phyloP scores from a whole-genome alignment of 2,888 invertebrate species.

The Petrolisthes manimaculis region DNA sequence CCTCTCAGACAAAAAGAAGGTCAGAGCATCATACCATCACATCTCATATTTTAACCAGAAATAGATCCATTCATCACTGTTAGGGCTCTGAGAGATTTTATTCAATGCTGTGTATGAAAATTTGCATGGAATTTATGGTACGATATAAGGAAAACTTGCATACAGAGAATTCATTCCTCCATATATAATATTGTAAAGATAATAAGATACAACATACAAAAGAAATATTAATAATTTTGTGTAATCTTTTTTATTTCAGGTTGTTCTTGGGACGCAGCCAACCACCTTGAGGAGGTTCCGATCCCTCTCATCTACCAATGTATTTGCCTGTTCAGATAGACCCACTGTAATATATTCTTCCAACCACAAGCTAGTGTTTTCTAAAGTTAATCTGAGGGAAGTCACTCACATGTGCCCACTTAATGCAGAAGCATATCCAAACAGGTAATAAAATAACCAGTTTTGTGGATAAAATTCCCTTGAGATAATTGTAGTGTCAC shows the following conservation, averaged over 20 bases:
- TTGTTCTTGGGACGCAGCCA: constrained; percentile 97
- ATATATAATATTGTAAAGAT: too few relatives aligned
- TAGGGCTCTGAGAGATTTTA: too few relatives aligned
- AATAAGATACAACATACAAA: too few relatives aligned
- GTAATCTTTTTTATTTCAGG: constrained; percentile 70
- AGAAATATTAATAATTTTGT: too few relatives aligned
- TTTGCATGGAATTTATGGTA: too few relatives aligned
- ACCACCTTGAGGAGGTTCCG: constrained; percentile 91
- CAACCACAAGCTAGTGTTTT: constrained; percentile 97
- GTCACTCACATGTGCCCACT: constrained; percentile 98
- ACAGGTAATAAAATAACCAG: constrained; percentile 75
- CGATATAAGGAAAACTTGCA: background rate
- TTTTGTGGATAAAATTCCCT: too few relatives aligned
- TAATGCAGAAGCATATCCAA: constrained; percentile 94
- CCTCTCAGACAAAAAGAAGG: constrained; percentile 88
- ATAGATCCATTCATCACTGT: too few relatives aligned
- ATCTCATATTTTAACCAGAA: too few relatives aligned
- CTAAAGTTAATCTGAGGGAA: constrained; percentile 95
- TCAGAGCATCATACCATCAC: constrained; percentile 62
- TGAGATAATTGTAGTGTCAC: too few relatives aligned
- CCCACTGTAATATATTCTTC: constrained; percentile 99
- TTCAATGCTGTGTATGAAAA: too few relatives aligned
- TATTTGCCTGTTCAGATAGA: constrained; percentile 98
- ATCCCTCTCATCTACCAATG: constrained; percentile 91
- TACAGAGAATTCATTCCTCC: too few relatives aligned